Evolutionary conservation across 2,113 vertebrate genomes (phyloP).

Genomic region (Colossoma macropomum): DNA sequence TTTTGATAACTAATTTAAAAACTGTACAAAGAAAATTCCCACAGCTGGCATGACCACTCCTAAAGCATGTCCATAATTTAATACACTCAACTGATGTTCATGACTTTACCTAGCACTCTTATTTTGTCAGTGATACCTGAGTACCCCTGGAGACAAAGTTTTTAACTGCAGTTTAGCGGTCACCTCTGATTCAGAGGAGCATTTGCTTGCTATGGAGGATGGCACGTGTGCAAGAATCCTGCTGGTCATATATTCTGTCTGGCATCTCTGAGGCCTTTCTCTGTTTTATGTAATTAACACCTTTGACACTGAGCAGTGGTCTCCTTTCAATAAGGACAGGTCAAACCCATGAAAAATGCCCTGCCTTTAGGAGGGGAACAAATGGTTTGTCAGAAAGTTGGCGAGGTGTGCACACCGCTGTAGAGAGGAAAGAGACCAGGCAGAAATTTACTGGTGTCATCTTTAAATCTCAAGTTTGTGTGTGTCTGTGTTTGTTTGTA

Average conservation of each 20-base stretch:
- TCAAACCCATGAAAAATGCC: slow-evolving; percentile 50
- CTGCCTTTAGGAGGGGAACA: slow-evolving; percentile 26
- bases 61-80: no score
- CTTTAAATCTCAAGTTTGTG: neutral
- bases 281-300: slow-evolving; percentile 63
- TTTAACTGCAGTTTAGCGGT: no score
- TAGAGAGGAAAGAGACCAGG: neutral
- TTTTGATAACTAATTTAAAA: no score
- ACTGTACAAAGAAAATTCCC: no score
- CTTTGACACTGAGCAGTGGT: slow-evolving; percentile 50
- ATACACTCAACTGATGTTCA: no score
- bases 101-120: no score
- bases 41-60: no score
- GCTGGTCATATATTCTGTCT: slow-evolving; percentile 54
- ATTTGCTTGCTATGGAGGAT: slow-evolving; percentile 40
- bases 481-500: neutral
- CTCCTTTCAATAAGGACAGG: slow-evolving; percentile 48
- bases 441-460: neutral
- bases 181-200: slow-evolving; percentile 17
- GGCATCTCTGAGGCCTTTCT: slow-evolving; percentile 24
- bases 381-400: slow-evolving; percentile 46
- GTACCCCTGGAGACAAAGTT: no score
- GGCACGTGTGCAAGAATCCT: slow-evolving; percentile 50
- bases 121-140: no score
- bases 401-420: neutral